These are phyloP conservation scores for Drosophila mauritiana DNA, from an alignment of 1,140 invertebrate species.

Conservation along the genomic window DNA sequence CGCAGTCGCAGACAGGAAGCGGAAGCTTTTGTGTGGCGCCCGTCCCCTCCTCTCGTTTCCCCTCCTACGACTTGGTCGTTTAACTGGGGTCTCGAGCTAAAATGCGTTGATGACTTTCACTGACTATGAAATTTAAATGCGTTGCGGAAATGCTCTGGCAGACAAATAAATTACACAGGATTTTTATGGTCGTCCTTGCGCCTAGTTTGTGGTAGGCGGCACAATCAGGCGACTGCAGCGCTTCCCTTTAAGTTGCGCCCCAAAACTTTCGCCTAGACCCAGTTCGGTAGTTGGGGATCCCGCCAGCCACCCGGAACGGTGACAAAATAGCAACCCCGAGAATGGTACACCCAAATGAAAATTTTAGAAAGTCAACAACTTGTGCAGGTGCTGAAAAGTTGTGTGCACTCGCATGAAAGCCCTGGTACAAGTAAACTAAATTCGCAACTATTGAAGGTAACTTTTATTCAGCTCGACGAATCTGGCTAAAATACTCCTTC, in stretches of 20 bases:
- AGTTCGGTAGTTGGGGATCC: constrained; percentile 22
- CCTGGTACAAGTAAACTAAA: neutral
- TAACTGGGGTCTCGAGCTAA: constrained; percentile 15
- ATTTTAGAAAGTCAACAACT: neutral
- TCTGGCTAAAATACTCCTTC: too few relatives aligned
- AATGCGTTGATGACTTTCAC: constrained; percentile 83
- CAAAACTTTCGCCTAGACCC: constrained; percentile 78
- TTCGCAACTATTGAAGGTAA: too few relatives aligned
- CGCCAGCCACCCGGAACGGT: constrained; percentile 9
- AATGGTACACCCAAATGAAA: constrained; percentile 16
- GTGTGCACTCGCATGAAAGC: neutral
- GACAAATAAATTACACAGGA: constrained; percentile 76
- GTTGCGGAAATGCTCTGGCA: constrained; percentile 79
- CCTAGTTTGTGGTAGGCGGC: constrained; percentile 71
- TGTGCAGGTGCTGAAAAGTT: neutral
- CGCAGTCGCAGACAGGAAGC: constrained; percentile 76
- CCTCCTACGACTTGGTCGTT: constrained; percentile 7
- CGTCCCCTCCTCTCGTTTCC: neutral
- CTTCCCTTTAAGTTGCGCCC: constrained; percentile 69
- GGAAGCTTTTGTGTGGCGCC: constrained; percentile 78
- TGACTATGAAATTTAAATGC: constrained; percentile 83
- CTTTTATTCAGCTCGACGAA: too few relatives aligned
- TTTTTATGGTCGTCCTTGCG: constrained; percentile 78
- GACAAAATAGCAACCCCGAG: constrained; percentile 48
- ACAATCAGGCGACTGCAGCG: constrained; percentile 27